These are phyloP conservation scores for Dinothrombium tinctorium DNA, from an alignment of 1,140 invertebrate species.

Conservation along the genomic window DNA sequence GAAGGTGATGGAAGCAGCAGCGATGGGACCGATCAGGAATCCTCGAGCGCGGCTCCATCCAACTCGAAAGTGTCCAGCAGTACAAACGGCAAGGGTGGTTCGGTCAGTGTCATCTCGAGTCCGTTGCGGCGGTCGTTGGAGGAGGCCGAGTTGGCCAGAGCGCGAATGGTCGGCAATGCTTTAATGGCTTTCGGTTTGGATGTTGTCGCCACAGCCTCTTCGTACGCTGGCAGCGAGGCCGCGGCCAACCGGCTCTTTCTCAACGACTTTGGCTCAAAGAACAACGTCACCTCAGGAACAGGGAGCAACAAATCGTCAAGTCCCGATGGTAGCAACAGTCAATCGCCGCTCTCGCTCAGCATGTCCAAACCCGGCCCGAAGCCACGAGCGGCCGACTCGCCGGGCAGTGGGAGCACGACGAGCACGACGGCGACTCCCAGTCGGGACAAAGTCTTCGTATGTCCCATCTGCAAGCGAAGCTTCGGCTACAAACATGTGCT, in stretches of 20 bases:
- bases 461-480: conserved; percentile 54
- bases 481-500: conserved; percentile 86
- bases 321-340: conserved; percentile 5
- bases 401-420: conserved; percentile 7
- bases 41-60: not conserved
- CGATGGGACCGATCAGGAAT: conserved; percentile 5
- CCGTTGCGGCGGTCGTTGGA: not conserved
- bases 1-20: conserved; percentile 6
- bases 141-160: not conserved
- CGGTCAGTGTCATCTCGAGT: not conserved
- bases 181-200: not conserved
- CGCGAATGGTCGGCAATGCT: conserved; percentile 1
- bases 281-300: not conserved
- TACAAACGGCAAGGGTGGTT: not conserved
- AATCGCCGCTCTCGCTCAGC: conserved; percentile 3
- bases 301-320: not conserved
- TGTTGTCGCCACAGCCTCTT: conserved; percentile 2
- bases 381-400: conserved; percentile 5
- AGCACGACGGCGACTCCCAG: conserved; percentile 3
- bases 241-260: not conserved
- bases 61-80: conserved; percentile 7
- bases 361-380: conserved; percentile 1
- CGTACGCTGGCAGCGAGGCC: not conserved
- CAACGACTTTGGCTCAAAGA: not conserved
- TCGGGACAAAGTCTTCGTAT: conserved; percentile 59